Evolutionary conservation across 1,140 invertebrate genomes (phyloP), one percentile per base, ranked within the genome.

Genomic region (Hypsibius dujardini): DNA sequence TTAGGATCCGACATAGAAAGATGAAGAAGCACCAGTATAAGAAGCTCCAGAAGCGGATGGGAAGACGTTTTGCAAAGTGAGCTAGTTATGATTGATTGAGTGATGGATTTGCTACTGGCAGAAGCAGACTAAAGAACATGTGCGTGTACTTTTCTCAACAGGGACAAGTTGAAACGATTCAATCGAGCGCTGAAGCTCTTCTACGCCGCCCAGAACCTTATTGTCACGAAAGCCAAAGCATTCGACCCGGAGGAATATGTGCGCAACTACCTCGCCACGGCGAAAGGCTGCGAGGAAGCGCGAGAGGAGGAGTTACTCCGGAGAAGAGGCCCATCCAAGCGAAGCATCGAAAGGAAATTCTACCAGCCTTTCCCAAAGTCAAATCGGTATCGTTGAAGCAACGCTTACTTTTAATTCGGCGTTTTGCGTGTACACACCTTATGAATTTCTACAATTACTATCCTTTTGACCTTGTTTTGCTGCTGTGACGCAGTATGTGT

Each of bases 11-110:
- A 59, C 81, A 84, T 62, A 84, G 83, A 50, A 93, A 92, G 80
- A 91, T 93, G 86, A 90, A 87, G 76, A 88, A 86, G 75, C 90
- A 92, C 76, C 89, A 91, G 77, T 80, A 87, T 59, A 86, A 77
- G 76, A 92, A 92, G 78, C 78, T 89, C 46, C 82, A 87, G 71
- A 90, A 87, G 76, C 85, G 80, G 72, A 88, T 89, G 86, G 86
- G 85, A 75, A 86, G 84, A 79, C 81, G 84, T 62, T 28, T 28
- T 28, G 28, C 28, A 28, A 28, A 28, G 28, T 28, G 28, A 28
- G 28, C 28, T 28, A 28, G 28, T 28, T 28, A 28, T 28, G 28
- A 28, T 28, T 28, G 28, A 28, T 28, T 28, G 28, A 28, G 28
- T 28, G 28, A 28, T 28, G 28, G 28, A 28, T 28, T 28, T 28